Evolutionary conservation across 2,888 invertebrate genomes (phyloP), one percentile per base, ranked within the genome.

Genomic region (Notodromas monacha): DNA sequence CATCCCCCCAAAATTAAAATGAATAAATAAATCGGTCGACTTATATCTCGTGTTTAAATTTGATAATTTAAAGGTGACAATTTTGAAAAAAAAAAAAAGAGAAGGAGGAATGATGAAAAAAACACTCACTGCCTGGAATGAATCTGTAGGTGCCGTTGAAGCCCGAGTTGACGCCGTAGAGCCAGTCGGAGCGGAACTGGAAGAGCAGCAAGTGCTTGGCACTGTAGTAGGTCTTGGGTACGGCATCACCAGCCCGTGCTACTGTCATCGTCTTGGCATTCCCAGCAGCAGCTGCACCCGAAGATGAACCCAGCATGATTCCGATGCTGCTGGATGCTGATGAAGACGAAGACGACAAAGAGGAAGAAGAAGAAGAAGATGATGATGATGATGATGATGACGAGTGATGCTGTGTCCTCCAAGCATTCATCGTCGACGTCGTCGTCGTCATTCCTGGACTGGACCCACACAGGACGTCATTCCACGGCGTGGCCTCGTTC

Each of bases 121-220:
- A 33, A 16, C 13, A n/a, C 12, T 8, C 12, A 6, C 69, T 57
- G 58, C 60, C 65, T 44, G 68, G 65, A 45, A 70, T 62, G 49
- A 70, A 70, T 40, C 59, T 60, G 52, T 65, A 72, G 15, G 63
- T 65, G 31, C 70, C 72, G 16, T 61, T 55, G 47, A 72, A 72
- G 31, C 70, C 70, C 2, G 63, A 62, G 26, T n/a, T n/a, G n/a
- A n/a, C n/a, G 34, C 54, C 52, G 13, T 55, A 41, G 30, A 56
- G 55, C 15, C 57, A 55, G 34, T 51, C 50, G 4, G 56, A 51
- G 44, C 72, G 70, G 45, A 72, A 65, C 49, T 72, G 69, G 38
- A 73, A 51, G 15, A 72, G 62, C 15, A 72, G 54, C 3, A 61
- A 63, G 2, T 66, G 61, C 15, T 66, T 64, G 8, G 68, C 67